Evolutionary conservation across 2,113 vertebrate genomes (phyloP).

Genomic region (Marmota monax): DNA sequence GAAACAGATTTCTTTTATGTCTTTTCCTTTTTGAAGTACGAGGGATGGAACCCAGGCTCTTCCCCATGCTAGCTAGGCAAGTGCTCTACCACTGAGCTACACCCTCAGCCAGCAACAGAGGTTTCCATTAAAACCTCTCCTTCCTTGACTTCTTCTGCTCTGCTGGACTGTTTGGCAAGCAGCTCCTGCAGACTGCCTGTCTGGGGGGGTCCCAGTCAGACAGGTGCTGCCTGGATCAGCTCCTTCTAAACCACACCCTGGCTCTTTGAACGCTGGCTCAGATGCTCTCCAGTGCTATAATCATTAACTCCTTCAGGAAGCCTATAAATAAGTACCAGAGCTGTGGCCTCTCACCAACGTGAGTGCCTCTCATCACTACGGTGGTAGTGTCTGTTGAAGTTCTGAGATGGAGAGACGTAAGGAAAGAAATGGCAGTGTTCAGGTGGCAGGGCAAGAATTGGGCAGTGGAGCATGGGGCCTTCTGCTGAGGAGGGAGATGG

Average conservation of each 20-base stretch:
- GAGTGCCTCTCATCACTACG: not conserved
- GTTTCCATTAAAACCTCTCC: not conserved
- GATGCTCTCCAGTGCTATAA: constrained; percentile 58
- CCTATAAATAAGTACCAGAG: not conserved
- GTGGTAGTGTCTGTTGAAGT: not conserved
- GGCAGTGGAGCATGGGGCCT: constrained; percentile 62
- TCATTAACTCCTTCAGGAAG: constrained; percentile 83
- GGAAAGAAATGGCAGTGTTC: not conserved
- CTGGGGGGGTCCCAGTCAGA: not conserved
- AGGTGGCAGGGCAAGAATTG: not conserved
- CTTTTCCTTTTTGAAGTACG: not conserved
- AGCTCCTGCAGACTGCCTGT: not conserved
- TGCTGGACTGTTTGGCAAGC: not conserved
- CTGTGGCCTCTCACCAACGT: not conserved
- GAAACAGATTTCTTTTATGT: not conserved
- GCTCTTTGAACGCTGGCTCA: not conserved
- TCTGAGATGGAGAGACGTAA: constrained; percentile 73
- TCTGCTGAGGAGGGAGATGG: constrained; percentile 80
- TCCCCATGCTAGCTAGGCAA: not conserved
- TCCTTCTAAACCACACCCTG: not conserved
- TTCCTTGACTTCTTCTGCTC: not conserved
- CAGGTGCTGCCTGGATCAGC: not conserved
- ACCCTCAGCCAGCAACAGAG: not conserved
- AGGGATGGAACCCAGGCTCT: not conserved
- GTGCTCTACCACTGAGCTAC: not conserved